Percentiles rank a stretch among this genome's conserved stretches.
These are phyloP conservation scores for Etheostoma perlongum DNA, from an alignment of 2,797 vertebrate species.

Conservation along the genomic window DNA sequence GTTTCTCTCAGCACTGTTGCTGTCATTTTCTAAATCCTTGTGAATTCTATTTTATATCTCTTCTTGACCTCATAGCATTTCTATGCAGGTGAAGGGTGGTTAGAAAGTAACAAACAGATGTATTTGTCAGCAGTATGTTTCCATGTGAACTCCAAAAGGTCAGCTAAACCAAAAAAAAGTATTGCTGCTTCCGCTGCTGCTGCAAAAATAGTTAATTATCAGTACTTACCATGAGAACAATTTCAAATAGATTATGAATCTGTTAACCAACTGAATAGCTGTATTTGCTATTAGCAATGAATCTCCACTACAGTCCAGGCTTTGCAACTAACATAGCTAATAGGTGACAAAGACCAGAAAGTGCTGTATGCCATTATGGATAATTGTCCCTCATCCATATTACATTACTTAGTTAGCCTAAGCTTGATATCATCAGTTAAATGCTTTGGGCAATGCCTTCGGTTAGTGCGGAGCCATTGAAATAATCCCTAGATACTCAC, in stretches of 20 bases:
- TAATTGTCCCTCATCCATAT: constrained; percentile 74
- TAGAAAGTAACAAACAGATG: constrained; percentile 3
- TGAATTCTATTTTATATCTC: constrained; percentile 16
- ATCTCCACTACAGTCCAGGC: constrained; percentile 16
- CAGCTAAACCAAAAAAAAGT: constrained; percentile 1
- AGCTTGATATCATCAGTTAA: constrained; percentile 64
- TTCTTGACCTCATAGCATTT: constrained; percentile 17
- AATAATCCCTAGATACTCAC: constrained; percentile 28
- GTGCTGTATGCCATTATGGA: constrained; percentile 52
- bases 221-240: neutral
- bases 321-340: constrained; percentile 52
- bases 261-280: constrained; percentile 1
- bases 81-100: neutral
- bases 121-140: neutral
- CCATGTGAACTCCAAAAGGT: neutral
- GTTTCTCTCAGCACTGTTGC: constrained; percentile 2
- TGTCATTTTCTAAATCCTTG: constrained; percentile 18
- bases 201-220: neutral
- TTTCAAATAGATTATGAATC: constrained; percentile 16
- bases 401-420: constrained; percentile 62
- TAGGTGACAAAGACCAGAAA: constrained; percentile 53
- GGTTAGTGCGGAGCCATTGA: constrained; percentile 20
- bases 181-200: neutral
- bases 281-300: constrained; percentile 7
- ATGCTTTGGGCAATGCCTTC: constrained; percentile 34